phyloP scores from a whole-genome alignment of 2,888 invertebrate genomes.

The Chrysodeixis includens region DNA sequence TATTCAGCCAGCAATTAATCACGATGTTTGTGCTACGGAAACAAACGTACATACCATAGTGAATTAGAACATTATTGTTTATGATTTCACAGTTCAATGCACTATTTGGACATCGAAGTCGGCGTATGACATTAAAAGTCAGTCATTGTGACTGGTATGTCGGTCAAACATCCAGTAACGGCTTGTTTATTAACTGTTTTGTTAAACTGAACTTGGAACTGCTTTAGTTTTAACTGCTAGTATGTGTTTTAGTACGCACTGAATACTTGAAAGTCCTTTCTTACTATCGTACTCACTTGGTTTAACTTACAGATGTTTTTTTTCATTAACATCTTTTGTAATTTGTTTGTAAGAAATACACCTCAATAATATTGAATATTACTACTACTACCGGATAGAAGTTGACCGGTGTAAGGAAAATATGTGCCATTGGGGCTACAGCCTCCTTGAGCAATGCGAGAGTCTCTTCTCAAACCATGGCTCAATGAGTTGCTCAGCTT shows the following conservation, averaged over 20 bases:
- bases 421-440: too few relatives aligned
- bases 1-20: neutral
- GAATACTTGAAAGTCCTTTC: neutral
- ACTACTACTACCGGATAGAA: too few relatives aligned
- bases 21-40: neutral
- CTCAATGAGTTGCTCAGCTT: too few relatives aligned
- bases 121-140: slow-evolving; percentile 33
- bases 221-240: neutral
- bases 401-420: too few relatives aligned
- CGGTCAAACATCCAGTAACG: slow-evolving; percentile 14
- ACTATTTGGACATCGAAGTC: slow-evolving; percentile 31
- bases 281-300: too few relatives aligned
- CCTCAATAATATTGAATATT: too few relatives aligned
- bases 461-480: too few relatives aligned
- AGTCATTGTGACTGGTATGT: slow-evolving; percentile 39
- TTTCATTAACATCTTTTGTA: too few relatives aligned
- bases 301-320: too few relatives aligned
- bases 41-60: neutral
- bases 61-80: slow-evolving; percentile 2
- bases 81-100: slow-evolving; percentile 46
- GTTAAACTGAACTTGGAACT: neutral
- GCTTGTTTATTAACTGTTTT: neutral
- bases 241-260: neutral
- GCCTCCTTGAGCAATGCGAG: neutral
- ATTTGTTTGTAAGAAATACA: too few relatives aligned